A percentile compares a stretch with the other conserved stretches of the same genome.
These are phyloP conservation scores for Knipowitschia caucasica DNA, from an alignment of 2,797 vertebrate species.

Conservation along the genomic window DNA sequence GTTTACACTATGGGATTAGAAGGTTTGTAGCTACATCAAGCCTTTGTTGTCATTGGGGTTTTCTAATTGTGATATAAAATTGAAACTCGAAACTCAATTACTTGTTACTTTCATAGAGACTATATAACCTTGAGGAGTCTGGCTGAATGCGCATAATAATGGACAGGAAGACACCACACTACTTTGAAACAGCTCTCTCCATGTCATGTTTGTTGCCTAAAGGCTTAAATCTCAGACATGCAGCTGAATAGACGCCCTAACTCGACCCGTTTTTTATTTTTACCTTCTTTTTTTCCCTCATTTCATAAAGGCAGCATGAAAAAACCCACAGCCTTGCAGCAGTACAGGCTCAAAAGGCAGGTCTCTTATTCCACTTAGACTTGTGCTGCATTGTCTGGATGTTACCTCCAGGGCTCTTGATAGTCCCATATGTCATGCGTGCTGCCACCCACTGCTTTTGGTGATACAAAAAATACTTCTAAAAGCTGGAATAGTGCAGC, in stretches of 20 bases:
- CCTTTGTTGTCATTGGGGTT: no score
- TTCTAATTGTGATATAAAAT: no score
- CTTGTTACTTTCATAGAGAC: no score
- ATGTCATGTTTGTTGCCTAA: slow-evolving; percentile 34
- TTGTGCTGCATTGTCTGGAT: slow-evolving; percentile 54
- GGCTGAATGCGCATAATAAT: no score
- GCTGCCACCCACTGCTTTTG: slow-evolving; percentile 26
- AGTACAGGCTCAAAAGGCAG: slow-evolving; percentile 37
- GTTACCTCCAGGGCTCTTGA: slow-evolving; percentile 38
- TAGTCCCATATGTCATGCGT: slow-evolving; percentile 28
- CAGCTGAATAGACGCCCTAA: slow-evolving; percentile 23
- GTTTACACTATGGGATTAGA: no score
- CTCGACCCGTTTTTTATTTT: slow-evolving; percentile 31
- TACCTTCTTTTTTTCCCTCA: slow-evolving; percentile 4
- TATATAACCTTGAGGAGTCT: no score
- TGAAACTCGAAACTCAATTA: no score
- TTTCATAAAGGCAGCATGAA: slow-evolving; percentile 43
- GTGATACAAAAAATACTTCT: slow-evolving; percentile 20
- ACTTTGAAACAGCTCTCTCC: no score
- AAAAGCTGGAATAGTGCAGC: slow-evolving; percentile 23
- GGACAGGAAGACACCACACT: no score
- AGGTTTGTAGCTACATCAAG: no score
- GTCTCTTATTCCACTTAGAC: slow-evolving; percentile 53
- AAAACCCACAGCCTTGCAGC: slow-evolving; percentile 44
- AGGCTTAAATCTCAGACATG: slow-evolving; percentile 26